These are phyloP conservation scores for Phoronis australis DNA, from an alignment of 2,888 invertebrate genomes.

Conservation along the genomic window DNA sequence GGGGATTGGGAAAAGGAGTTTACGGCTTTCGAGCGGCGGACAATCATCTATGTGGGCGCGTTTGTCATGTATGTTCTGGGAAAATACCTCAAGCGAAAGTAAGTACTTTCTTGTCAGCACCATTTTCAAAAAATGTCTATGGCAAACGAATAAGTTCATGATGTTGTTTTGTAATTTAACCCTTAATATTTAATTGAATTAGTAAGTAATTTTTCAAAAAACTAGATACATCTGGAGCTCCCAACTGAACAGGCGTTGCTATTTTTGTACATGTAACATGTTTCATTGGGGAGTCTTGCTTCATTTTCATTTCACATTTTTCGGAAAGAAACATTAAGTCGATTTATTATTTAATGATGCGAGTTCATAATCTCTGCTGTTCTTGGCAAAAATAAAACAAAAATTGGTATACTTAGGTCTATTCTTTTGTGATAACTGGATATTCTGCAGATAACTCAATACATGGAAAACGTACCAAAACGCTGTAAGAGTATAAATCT, in stretches of 20 bases:
- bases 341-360: not conserved
- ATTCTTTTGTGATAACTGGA: no score
- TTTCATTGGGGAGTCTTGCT: not conserved
- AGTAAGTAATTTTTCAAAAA: no score
- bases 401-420: no score
- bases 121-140: not conserved
- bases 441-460: no score
- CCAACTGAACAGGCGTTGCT: no score
- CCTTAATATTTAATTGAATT: not conserved
- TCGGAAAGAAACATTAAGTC: no score
- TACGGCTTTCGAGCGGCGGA: slow-evolving; percentile 73
- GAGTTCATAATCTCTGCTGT: not conserved
- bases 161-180: not conserved
- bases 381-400: no score
- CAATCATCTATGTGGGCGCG: slow-evolving; percentile 90
- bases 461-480: no score
- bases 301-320: not conserved
- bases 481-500: no score
- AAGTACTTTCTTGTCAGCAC: slow-evolving; percentile 60
- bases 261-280: no score
- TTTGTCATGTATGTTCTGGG: slow-evolving; percentile 89
- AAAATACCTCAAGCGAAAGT: slow-evolving; percentile 79
- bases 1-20: slow-evolving; percentile 91
- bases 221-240: no score
- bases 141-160: not conserved